Conservation (phyloP, 2,797 vertebrate species). For the Pseudochirops corinnae region DNA sequence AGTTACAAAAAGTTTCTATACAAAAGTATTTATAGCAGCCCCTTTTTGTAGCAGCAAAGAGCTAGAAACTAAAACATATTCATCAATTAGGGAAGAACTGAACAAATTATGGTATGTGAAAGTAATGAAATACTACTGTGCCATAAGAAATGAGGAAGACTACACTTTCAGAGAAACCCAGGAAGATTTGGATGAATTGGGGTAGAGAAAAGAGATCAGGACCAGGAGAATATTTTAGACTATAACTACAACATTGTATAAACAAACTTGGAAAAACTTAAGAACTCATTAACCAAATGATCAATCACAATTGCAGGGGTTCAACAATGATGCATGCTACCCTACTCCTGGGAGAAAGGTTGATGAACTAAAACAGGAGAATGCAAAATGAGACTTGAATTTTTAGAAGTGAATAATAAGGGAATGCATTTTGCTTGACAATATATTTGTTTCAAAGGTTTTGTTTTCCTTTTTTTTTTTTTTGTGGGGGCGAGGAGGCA, state of each 20-base stretch:
- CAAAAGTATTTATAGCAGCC: neutral
- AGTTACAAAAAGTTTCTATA: neutral
- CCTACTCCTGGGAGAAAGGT: neutral
- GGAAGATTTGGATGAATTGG: neutral
- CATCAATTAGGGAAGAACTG: neutral
- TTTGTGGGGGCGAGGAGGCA: no score
- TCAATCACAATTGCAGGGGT: neutral
- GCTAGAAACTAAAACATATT: neutral
- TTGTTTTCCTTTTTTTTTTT: no score
- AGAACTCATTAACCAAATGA: neutral
- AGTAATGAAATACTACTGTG: neutral
- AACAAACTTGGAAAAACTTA: neutral
- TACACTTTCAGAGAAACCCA: neutral
- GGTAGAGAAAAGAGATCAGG: neutral
- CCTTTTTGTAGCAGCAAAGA: neutral
- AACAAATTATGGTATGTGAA: neutral
- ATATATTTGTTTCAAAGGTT: no score
- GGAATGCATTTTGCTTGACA: no score
- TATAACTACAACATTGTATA: neutral
- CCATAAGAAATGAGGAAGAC: neutral
- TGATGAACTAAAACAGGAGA: neutral
- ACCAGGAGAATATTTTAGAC: neutral
- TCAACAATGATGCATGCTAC: neutral
- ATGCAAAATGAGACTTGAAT: neutral
- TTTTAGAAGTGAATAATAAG: no score